Evolutionary conservation across 2,888 invertebrate species (phyloP).

Genomic region (Chymomyza amoena): DNA sequence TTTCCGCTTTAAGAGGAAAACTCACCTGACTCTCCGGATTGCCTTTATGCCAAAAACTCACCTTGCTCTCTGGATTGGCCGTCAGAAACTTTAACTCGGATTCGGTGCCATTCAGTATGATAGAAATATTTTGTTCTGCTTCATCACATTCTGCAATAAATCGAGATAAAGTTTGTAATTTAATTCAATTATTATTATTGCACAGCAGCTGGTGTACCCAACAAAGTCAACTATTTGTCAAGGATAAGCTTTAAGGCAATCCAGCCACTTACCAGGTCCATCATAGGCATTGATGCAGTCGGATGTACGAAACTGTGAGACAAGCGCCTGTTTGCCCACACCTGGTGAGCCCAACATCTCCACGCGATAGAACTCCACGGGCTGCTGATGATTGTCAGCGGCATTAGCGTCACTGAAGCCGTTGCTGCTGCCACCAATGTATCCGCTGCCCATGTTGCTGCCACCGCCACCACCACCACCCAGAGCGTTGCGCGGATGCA

Average conservation of each 20-base stretch:
- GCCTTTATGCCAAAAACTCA: slow-evolving; percentile 47
- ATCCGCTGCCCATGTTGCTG: slow-evolving; percentile 54
- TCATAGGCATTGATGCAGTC: slow-evolving; percentile 97
- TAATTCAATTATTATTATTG: not conserved
- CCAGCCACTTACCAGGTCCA: slow-evolving; percentile 84
- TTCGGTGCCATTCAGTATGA: slow-evolving; percentile 95
- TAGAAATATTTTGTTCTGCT: slow-evolving; percentile 91
- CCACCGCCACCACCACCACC: slow-evolving; percentile 49
- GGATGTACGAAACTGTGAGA: slow-evolving; percentile 94
- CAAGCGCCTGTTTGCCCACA: slow-evolving; percentile 91
- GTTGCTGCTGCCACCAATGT: slow-evolving; percentile 46
- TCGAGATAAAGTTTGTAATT: slow-evolving; percentile 7
- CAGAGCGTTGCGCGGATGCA: slow-evolving; percentile 77
- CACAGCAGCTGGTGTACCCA: not conserved
- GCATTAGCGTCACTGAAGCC: slow-evolving; percentile 44
- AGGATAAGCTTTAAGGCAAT: not conserved
- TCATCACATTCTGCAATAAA: slow-evolving; percentile 81
- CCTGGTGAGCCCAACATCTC: slow-evolving; percentile 89
- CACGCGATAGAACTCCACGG: slow-evolving; percentile 84
- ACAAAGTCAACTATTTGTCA: not conserved
- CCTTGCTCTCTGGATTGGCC: slow-evolving; percentile 76
- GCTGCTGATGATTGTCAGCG: slow-evolving; percentile 75
- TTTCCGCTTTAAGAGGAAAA: slow-evolving; percentile 9
- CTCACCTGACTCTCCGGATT: slow-evolving; percentile 76
- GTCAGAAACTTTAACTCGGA: slow-evolving; percentile 92